Evolutionary conservation across 2,113 vertebrate species (phyloP).

Genomic region (Aplodontia rufa): DNA sequence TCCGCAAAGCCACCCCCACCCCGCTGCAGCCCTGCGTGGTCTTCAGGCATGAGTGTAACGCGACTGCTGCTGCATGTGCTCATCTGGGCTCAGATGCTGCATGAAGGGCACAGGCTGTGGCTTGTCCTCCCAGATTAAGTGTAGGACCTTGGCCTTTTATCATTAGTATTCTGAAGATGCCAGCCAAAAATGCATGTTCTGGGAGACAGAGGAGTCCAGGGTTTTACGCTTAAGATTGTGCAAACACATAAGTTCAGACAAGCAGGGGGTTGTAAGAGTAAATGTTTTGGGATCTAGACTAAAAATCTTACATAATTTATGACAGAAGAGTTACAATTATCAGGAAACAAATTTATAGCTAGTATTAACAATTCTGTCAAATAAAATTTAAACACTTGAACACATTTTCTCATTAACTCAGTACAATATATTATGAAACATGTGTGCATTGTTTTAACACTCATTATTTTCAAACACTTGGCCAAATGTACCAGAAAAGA

Average conservation of each 20-base stretch:
- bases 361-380: conserved; percentile 10
- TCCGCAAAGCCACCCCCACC: rapidly evolving
- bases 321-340: background rate
- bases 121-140: background rate
- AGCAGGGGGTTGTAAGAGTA: background rate
- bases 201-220: background rate
- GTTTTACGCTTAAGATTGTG: background rate
- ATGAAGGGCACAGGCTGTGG: background rate
- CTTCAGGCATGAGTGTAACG: background rate
- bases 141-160: background rate
- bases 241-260: background rate
- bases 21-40: background rate
- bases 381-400: background rate
- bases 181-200: background rate
- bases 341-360: background rate
- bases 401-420: conserved; percentile 32
- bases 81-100: background rate
- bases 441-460: background rate
- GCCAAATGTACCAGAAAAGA: conserved; percentile 31
- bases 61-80: background rate
- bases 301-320: background rate
- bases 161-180: background rate
- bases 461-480: conserved; percentile 51
- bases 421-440: conserved; percentile 10
- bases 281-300: background rate